Evolutionary conservation across 2,888 invertebrate genomes (phyloP).

Genomic region (Eubasilissa splendida): DNA sequence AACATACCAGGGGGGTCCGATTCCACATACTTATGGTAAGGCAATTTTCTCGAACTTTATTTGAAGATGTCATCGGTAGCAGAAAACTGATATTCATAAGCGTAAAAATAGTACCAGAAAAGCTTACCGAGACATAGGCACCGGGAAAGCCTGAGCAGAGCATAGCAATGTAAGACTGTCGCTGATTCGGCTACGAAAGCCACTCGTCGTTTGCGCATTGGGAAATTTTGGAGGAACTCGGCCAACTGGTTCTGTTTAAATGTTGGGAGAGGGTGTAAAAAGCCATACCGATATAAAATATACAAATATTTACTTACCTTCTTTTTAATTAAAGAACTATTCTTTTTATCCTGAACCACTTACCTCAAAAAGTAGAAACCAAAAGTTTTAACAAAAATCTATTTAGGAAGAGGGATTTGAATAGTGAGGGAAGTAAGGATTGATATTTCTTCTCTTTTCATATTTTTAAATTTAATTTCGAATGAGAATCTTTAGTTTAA

Average conservation of each 20-base stretch:
- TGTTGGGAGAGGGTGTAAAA: slow-evolving; percentile 67
- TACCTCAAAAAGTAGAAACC: slow-evolving; percentile 32
- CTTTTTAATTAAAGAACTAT: not conserved
- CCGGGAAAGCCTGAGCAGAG: slow-evolving; percentile 81
- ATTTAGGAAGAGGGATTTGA: slow-evolving; percentile 7
- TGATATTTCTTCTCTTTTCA: slow-evolving; percentile 2
- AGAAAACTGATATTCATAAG: not conserved
- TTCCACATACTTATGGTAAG: too few relatives aligned
- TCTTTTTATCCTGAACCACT: slow-evolving; percentile 23
- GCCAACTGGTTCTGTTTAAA: slow-evolving; percentile 77
- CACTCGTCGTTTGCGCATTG: slow-evolving; percentile 75
- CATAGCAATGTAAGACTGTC: slow-evolving; percentile 76
- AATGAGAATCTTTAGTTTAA: slow-evolving; percentile 5
- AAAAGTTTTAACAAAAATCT: slow-evolving; percentile 1
- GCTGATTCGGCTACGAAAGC: slow-evolving; percentile 73
- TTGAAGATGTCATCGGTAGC: too few relatives aligned
- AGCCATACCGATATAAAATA: slow-evolving; percentile 36
- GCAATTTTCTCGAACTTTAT: too few relatives aligned
- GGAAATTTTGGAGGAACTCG: slow-evolving; percentile 78
- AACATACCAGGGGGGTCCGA: slow-evolving; percentile 1
- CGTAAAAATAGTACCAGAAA: slow-evolving; percentile 19
- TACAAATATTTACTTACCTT: slow-evolving; percentile 45
- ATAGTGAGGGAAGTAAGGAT: slow-evolving; percentile 8
- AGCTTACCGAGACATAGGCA: slow-evolving; percentile 81
- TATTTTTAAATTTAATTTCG: not conserved